These are phyloP conservation scores for Echinometra lucunter DNA, from an alignment of 53 echinoderm and acorn worm genomes.

Conservation along the genomic window DNA sequence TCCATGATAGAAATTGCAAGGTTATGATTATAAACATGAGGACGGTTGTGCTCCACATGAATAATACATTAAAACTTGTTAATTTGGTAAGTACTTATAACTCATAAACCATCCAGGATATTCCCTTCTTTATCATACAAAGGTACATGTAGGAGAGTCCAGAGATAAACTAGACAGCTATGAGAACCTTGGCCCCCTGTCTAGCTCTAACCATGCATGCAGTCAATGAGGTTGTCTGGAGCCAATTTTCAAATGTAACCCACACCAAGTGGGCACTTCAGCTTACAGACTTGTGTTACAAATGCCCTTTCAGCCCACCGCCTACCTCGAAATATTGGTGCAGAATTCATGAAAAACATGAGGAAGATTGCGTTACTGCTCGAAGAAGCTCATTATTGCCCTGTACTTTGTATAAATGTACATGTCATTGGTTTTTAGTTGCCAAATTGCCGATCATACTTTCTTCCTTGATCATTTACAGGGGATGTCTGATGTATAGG, in stretches of 20 bases:
- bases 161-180: background rate
- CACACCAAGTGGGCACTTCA: conserved; percentile 30
- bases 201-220: background rate
- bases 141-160: no score
- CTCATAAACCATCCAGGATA: background rate
- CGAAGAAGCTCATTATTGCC: background rate
- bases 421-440: conserved; percentile 39
- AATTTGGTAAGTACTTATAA: background rate
- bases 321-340: background rate
- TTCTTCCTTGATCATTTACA: background rate
- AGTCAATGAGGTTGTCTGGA: background rate
- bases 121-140: no score
- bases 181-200: background rate
- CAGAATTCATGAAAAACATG: conserved; percentile 32
- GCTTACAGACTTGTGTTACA: conserved; percentile 37
- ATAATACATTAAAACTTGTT: background rate
- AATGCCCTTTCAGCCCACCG: background rate
- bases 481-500: background rate
- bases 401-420: conserved; percentile 33
- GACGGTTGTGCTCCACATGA: background rate
- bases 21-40: background rate
- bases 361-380: conserved; percentile 15
- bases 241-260: background rate
- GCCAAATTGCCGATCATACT: background rate
- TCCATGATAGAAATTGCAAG: background rate